Evolutionary conservation across 2,888 invertebrate species (phyloP), one percentile per base, ranked within the genome.

Genomic region (Pomacea canaliculata): DNA sequence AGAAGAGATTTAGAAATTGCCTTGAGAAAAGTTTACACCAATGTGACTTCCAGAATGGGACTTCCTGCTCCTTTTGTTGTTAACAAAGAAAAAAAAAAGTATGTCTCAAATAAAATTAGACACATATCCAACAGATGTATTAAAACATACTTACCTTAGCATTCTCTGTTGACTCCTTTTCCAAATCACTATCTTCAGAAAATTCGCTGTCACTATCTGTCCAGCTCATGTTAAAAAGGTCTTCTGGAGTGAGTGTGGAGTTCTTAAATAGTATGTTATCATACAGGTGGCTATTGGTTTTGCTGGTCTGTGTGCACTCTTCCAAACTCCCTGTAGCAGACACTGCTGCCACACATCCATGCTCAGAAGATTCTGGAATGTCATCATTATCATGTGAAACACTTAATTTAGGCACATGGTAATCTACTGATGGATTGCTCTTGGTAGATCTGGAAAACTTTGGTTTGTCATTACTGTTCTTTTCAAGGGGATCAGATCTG

Each of bases 161-260:
- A 16, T 37, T 56, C 16, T 56, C 51, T 56, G 51, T 56, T 56
- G 16, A 56, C 51, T 56, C 51, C 51, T 16, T 79, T 49, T 83
- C 82, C 56, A 81, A 82, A 72, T 83, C 83, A 81, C 83, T 84
- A 69, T 82, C 84, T 37, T 84, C 85, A 78, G 85, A 84, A 75
- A 84, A 83, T 66, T 76, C 82, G 51, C 83, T 80, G 59, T 88
- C 88, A 12, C 85, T 85, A 71, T 86, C 85, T 0, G 88, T 86
- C 88, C 87, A 88, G 79, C 86, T 85, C 62, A 85, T 82, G 73
- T 87, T 86, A 78, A 88, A 87, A 69, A 87, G 79, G 71, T 88
- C 85, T n/a, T 83, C 85, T 3, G 84, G 83, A 75, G 79, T 84
- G 37, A 86, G 70, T n/a, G 83, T 76, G 7, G 76, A 69, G 10